phyloP scores from a whole-genome alignment of 2,113 vertebrate genomes.

The Mormoops blainvillei region DNA sequence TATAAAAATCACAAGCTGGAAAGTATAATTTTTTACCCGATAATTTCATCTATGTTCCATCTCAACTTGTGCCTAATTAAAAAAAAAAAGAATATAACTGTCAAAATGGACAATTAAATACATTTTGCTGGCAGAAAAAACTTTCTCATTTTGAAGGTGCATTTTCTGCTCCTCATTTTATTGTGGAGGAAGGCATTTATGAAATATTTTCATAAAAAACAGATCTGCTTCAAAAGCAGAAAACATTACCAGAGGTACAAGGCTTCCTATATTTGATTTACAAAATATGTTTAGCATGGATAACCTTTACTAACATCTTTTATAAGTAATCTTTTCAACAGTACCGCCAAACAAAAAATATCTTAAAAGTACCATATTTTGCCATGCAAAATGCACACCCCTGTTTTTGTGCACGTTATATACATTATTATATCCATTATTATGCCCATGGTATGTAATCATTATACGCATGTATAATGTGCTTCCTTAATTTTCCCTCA shows the following conservation, averaged over 20 bases:
- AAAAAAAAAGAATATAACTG: neutral
- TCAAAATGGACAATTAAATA: neutral
- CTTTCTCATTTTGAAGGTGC: neutral
- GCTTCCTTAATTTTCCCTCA: no score
- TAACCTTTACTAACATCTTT: neutral
- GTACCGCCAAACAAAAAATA: neutral
- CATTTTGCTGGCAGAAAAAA: slow-evolving; percentile 31
- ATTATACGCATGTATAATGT: no score
- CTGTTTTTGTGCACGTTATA: no score
- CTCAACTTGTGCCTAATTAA: neutral
- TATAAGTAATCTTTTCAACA: neutral
- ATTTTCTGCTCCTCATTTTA: slow-evolving; percentile 7
- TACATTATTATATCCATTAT: no score
- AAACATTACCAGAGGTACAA: neutral
- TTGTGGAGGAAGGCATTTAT: neutral
- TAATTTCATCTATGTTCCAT: neutral
- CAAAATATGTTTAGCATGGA: slow-evolving; percentile 25
- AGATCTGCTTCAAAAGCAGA: neutral
- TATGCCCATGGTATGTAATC: no score
- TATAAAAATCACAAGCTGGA: neutral
- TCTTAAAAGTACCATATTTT: neutral
- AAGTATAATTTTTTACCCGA: slow-evolving; percentile 13
- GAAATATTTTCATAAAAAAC: slow-evolving; percentile 8
- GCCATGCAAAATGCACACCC: no score
- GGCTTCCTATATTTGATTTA: neutral